Evolutionary conservation across 2,888 invertebrate species (phyloP).

Genomic region (Pherbina coryleti): DNA sequence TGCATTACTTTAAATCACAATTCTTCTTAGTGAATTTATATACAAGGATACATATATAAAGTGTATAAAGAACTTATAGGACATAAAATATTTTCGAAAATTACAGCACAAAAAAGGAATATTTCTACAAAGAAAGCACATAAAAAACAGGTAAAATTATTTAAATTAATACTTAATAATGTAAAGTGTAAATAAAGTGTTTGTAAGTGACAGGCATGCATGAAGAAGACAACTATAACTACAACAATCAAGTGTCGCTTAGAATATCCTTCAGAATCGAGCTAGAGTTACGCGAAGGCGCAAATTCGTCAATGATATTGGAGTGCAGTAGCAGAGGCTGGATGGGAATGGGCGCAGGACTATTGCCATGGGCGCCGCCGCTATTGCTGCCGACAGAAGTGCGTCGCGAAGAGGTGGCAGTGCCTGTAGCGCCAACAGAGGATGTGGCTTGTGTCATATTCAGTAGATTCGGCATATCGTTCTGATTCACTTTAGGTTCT

Average conservation of each 20-base stretch:
- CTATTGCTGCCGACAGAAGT: conserved; percentile 32
- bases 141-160: no score
- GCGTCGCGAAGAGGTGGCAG: conserved; percentile 21
- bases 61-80: not conserved
- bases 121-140: no score
- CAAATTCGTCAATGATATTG: conserved; percentile 62
- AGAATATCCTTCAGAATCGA: conserved; percentile 69
- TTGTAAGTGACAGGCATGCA: conserved; percentile 17
- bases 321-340: conserved; percentile 64
- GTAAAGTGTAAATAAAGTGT: conserved; percentile 20
- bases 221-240: conserved; percentile 36
- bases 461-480: conserved; percentile 63
- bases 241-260: conserved; percentile 68
- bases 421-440: not conserved
- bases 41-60: not conserved
- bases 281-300: conserved; percentile 68
- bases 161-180: not conserved
- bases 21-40: no score
- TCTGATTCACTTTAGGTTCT: conserved; percentile 59
- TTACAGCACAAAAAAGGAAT: no score
- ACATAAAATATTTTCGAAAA: not conserved
- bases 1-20: no score
- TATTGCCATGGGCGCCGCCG: conserved; percentile 13
- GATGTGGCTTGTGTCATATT: conserved; percentile 53
- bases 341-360: conserved; percentile 46